These are phyloP conservation scores for Eilema depressum DNA, from an alignment of 2,888 invertebrate species.

Conservation along the genomic window DNA sequence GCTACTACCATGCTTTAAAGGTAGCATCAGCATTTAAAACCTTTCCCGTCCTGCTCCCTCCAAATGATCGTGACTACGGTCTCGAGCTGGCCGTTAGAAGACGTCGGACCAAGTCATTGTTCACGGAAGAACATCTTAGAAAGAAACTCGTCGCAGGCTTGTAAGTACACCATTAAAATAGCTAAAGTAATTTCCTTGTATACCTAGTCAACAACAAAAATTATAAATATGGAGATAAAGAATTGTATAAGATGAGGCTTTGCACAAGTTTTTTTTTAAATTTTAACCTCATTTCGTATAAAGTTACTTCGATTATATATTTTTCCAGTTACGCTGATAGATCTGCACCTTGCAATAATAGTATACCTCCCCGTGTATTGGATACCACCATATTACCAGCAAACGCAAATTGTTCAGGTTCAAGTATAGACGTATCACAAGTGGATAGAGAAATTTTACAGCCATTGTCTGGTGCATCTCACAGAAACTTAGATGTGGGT, in stretches of 20 bases:
- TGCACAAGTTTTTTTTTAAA: neutral
- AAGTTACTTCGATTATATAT: neutral
- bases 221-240: neutral
- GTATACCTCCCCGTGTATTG: constrained; percentile 26
- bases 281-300: neutral
- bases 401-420: constrained; percentile 47
- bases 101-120: constrained; percentile 79
- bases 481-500: constrained; percentile 62
- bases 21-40: constrained; percentile 72
- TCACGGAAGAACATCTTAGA: constrained; percentile 76
- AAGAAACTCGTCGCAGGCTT: constrained; percentile 70
- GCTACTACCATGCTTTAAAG: constrained; percentile 77
- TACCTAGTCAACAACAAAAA: neutral
- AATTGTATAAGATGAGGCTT: neutral
- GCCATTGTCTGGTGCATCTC: constrained; percentile 54
- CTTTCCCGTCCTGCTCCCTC: constrained; percentile 63
- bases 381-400: constrained; percentile 38
- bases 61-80: constrained; percentile 70
- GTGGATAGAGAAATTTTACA: constrained; percentile 49
- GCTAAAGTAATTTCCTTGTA: neutral
- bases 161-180: constrained; percentile 58
- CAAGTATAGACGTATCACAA: constrained; percentile 55
- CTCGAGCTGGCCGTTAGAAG: constrained; percentile 80
- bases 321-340: constrained; percentile 65
- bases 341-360: constrained; percentile 25